A percentile compares a stretch with the other conserved stretches of the same genome.
Evolutionary conservation across 2,113 vertebrate species (phyloP).

Genomic region (Talpa occidentalis): DNA sequence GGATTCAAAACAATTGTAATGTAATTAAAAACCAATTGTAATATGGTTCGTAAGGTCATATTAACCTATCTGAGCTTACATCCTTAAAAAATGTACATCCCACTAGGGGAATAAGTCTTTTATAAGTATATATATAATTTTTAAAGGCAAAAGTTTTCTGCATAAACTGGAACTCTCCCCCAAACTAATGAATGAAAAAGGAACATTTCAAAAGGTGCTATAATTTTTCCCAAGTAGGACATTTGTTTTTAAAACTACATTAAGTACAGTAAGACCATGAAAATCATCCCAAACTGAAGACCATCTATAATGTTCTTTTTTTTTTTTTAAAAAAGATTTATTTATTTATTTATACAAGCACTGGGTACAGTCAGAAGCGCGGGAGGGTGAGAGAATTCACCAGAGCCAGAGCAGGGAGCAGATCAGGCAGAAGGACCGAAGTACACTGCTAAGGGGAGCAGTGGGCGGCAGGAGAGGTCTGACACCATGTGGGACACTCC

Average conservation of each 20-base stretch:
- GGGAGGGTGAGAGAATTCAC: no score
- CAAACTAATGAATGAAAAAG: not conserved
- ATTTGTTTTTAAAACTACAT: not conserved
- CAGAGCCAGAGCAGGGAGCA: no score
- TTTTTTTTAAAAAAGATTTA: no score
- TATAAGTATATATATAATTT: not conserved
- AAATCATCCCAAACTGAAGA: not conserved
- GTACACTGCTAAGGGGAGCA: no score
- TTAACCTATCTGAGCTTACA: not conserved
- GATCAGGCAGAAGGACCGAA: no score
- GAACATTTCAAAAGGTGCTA: not conserved
- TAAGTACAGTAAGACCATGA: not conserved
- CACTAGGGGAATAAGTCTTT: not conserved
- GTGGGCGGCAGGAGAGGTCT: no score
- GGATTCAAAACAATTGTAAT: constrained; percentile 7
- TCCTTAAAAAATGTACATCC: not conserved
- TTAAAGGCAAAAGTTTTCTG: not conserved
- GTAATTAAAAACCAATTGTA: not conserved
- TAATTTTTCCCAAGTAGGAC: not conserved
- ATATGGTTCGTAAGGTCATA: not conserved
- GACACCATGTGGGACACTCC: no score
- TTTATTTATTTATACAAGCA: no score
- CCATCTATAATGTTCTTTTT: not conserved
- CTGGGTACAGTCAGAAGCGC: no score
- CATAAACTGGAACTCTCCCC: not conserved